Evolutionary conservation across 2,113 vertebrate species (phyloP), one percentile per base, ranked within the genome.

Genomic region (Catharus fuscescens): DNA sequence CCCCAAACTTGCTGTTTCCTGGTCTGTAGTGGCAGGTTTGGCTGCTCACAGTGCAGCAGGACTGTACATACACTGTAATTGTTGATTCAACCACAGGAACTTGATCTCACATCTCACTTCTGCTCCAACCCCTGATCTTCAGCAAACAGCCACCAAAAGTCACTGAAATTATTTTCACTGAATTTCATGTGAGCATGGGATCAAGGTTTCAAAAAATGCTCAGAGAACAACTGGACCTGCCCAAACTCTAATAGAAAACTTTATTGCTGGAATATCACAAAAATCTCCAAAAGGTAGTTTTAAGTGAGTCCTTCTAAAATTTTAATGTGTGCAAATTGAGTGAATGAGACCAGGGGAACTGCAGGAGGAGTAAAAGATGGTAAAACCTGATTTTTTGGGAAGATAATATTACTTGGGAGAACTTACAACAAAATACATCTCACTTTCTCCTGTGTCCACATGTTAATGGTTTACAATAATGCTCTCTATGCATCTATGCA

Each of bases 401-500:
- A 86, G 52, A 59, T 26, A 59, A 64, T 10, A 12, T 96, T 77
- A 71, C 83, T 91, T 95, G 90, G 92, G 95, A 96, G 95, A 96
- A 95, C 26, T 8, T 67, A 66, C 9, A 83, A 38, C 44, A 86
- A 87, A 89, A 86, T 79, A 80, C 64, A 72, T 95, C 93, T 95
- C 90, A 90, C 64, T 86, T 97, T 95, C 90, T 97, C 85, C 93
- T 24, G 17, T 90, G 61, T 93, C 90, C 87, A 82, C 54, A 34
- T 95, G 57, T 91, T 95, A 96, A 96, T 96, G 94, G 98, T 98
- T 98, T 98, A 98, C 98, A 98, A 78, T 90, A 96, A 95, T 92
- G 54, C 71, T 97, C 90, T 96, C 94, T 97, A 92, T 98, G 97
- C 97, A 98, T 96, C 94, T 97, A 94, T 98, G 98, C 97, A 98